A percentile compares a stretch with the other conserved stretches of the same genome.
Conservation (phyloP, 2,797 vertebrate species). For the Micrastur ruficollis region DNA sequence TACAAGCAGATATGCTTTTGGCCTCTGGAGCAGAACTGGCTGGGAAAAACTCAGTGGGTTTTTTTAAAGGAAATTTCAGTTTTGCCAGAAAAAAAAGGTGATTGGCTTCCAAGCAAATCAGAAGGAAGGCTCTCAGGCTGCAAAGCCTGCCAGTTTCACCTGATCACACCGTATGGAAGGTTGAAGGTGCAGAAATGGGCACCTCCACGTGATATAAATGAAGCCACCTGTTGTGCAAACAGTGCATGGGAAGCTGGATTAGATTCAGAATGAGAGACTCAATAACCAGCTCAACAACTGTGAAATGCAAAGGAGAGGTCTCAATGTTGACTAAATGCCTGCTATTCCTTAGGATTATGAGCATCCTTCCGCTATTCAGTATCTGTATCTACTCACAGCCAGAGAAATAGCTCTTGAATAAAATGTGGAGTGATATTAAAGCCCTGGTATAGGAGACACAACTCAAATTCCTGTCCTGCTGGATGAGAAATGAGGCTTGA, state of each 20-base stretch:
- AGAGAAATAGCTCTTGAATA: background rate
- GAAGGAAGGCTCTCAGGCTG: background rate
- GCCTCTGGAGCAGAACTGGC: background rate
- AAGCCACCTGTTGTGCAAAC: background rate
- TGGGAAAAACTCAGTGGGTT: accelerated
- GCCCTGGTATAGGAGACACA: background rate
- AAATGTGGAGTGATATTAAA: background rate
- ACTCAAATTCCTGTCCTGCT: background rate
- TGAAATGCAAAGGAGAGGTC: background rate
- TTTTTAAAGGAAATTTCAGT: background rate
- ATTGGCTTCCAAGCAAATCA: background rate
- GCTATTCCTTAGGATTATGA: background rate
- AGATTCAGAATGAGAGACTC: background rate
- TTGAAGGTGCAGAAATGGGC: background rate
- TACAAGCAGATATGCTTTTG: background rate
- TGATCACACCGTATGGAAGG: background rate
- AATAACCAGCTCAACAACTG: background rate
- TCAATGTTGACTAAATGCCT: background rate
- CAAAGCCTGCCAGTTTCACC: background rate
- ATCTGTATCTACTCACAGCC: background rate
- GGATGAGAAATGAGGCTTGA: background rate
- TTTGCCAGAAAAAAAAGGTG: background rate
- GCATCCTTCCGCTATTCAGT: background rate
- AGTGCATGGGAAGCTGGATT: background rate
- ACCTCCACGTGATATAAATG: accelerated